These are phyloP conservation scores for Acleris sparsana DNA, from an alignment of 2,888 invertebrate genomes.

Conservation along the genomic window DNA sequence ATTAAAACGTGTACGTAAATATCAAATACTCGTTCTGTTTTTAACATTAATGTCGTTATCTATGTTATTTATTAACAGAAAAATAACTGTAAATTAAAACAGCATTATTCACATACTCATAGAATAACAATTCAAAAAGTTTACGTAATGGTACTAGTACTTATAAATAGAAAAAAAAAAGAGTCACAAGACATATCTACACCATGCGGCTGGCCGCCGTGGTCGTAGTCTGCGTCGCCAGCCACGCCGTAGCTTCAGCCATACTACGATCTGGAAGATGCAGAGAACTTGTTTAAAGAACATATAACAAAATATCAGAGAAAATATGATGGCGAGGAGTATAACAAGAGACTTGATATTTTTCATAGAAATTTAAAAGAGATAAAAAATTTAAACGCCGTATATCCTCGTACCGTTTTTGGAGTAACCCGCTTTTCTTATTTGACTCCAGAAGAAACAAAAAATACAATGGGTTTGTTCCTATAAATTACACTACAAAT, in stretches of 20 bases:
- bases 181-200: not conserved
- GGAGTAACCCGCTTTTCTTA: constrained; percentile 8
- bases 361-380: not conserved
- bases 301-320: constrained; percentile 4
- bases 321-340: not conserved
- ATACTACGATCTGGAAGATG: constrained; percentile 1
- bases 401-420: not conserved
- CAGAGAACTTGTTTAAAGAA: constrained; percentile 3
- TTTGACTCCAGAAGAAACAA: constrained; percentile 7
- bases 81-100: no score
- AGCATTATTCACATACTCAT: no score
- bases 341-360: constrained; percentile 3
- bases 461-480: not conserved
- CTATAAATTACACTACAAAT: not conserved
- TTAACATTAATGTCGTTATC: no score
- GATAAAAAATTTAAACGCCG: constrained; percentile 1
- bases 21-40: no score
- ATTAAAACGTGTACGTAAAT: no score
- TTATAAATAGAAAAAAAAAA: not conserved
- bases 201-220: not conserved
- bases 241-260: not conserved
- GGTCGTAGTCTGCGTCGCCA: not conserved
- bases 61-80: no score
- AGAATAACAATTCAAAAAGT: no score
- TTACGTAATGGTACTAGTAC: no score